Conservation (phyloP, 2,113 vertebrate species). For the Buteo buteo region DNA sequence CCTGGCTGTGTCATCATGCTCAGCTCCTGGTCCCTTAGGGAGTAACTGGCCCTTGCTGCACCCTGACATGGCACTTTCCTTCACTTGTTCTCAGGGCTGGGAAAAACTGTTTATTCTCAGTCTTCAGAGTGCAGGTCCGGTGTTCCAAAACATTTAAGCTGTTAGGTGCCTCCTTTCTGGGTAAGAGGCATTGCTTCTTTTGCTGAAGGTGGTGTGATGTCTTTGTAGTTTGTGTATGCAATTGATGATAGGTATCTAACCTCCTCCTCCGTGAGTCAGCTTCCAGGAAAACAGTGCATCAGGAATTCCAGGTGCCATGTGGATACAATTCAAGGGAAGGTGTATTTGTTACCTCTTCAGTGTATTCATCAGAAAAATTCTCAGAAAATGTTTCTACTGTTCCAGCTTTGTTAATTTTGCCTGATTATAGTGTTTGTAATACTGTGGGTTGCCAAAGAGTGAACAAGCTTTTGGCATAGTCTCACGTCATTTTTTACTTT, state of each 20-base stretch:
- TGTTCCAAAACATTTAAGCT: background rate
- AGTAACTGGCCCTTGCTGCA: background rate
- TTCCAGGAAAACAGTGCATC: constrained; percentile 2
- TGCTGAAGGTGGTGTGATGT: background rate
- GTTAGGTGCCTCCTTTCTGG: background rate
- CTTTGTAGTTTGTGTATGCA: background rate
- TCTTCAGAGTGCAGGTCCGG: background rate
- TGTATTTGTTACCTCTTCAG: constrained; percentile 14
- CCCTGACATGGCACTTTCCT: background rate
- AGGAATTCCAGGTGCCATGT: background rate
- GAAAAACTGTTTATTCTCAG: background rate
- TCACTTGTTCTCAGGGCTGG: background rate
- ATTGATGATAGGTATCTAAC: background rate
- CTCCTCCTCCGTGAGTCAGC: background rate
- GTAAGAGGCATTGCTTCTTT: background rate
- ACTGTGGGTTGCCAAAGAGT: constrained; percentile 48
- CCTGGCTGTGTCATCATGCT: background rate
- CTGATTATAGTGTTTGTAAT: constrained; percentile 46
- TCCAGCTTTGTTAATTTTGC: constrained; percentile 23
- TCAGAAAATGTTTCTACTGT: constrained; percentile 5
- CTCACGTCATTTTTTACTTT: constrained; percentile 29
- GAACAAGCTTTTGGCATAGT: constrained; percentile 43
- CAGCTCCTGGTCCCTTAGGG: background rate
- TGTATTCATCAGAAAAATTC: constrained; percentile 9
- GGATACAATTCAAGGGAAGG: background rate